phyloP scores from a whole-genome alignment of 1,140 invertebrate genomes.

The Mya arenaria region DNA sequence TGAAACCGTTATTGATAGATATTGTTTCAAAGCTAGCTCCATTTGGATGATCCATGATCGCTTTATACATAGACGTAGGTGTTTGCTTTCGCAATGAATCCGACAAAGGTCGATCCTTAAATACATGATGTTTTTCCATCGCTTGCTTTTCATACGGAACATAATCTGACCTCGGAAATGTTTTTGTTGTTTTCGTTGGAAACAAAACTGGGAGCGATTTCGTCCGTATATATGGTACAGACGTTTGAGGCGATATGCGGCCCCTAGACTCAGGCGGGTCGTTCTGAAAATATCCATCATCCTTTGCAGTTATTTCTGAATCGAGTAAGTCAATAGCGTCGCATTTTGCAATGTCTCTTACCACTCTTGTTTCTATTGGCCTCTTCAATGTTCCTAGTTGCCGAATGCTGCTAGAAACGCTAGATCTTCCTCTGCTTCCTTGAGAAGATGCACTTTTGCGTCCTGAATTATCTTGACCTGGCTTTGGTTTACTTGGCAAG shows the following conservation, averaged over 20 bases:
- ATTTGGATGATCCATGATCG: constrained; percentile 17
- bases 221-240: constrained; percentile 25
- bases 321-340: constrained; percentile 42
- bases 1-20: constrained; percentile 43
- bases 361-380: constrained; percentile 1
- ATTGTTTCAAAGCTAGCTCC: constrained; percentile 13
- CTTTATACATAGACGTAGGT: constrained; percentile 34
- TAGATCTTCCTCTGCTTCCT: neutral
- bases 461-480: too few species aligned
- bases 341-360: constrained; percentile 31
- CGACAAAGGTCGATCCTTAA: constrained; percentile 34
- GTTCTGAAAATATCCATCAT: too few species aligned
- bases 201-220: constrained; percentile 48
- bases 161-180: neutral
- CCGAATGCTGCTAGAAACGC: constrained; percentile 3
- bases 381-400: neutral
- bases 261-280: too few species aligned
- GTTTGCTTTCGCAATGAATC: constrained; percentile 13
- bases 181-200: constrained; percentile 35
- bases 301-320: too few species aligned
- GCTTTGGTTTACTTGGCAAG: too few species aligned
- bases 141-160: neutral
- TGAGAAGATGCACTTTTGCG: neutral
- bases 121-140: neutral
- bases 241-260: neutral